Percentiles rank a stretch among this genome's conserved stretches.
These are phyloP conservation scores for Rhopalosiphum maidis DNA, from an alignment of 1,140 invertebrate genomes.

Conservation along the genomic window DNA sequence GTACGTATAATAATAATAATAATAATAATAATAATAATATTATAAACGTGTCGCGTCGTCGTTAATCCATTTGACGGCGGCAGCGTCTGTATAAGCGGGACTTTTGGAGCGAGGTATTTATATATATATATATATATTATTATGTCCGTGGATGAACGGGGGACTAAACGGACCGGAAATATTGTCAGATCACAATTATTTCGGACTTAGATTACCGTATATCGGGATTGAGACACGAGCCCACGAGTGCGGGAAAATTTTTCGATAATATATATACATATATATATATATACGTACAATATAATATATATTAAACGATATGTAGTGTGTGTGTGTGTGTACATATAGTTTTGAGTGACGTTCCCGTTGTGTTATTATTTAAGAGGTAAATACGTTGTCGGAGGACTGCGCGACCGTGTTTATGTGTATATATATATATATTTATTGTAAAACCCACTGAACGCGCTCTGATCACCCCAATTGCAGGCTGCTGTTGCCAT, in stretches of 20 bases:
- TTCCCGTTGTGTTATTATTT: background rate
- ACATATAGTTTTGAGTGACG: conserved; percentile 4
- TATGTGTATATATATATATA: background rate
- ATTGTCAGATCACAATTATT: conserved; percentile 39
- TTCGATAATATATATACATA: background rate
- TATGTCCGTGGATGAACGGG: background rate
- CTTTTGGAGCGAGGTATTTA: background rate
- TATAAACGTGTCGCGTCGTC: background rate
- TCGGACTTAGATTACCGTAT: conserved; percentile 28
- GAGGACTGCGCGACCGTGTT: background rate
- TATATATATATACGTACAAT: background rate
- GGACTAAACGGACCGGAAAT: conserved; percentile 39
- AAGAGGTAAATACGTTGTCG: conserved; percentile 11
- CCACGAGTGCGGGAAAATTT: background rate
- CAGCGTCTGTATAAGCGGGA: background rate
- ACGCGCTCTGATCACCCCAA: background rate
- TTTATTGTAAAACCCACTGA: background rate
- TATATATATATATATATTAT: background rate
- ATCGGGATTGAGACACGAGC: background rate
- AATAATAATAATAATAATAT: background rate
- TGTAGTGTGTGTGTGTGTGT: background rate
- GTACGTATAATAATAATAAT: background rate
- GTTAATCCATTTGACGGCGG: conserved; percentile 49
- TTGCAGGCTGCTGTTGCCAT: background rate
- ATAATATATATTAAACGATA: background rate